Conservation (phyloP, 2,113 vertebrate species). For the Colinus virginianus region DNA sequence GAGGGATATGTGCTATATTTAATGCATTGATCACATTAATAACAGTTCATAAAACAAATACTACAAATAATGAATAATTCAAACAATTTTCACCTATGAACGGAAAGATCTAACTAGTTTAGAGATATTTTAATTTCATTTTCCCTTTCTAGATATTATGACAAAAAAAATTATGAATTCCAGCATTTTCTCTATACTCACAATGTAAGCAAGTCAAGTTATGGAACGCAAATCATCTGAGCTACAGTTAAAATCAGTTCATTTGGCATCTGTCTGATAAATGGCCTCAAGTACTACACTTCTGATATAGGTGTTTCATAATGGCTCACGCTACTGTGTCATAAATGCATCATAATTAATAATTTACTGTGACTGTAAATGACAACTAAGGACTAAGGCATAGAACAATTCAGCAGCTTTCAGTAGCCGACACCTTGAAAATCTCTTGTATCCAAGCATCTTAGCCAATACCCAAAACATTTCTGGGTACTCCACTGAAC, state of each 20-base stretch:
- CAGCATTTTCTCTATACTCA: slow-evolving; percentile 7
- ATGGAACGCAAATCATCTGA: background rate
- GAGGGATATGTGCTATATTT: background rate
- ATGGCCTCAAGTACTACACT: slow-evolving; percentile 63
- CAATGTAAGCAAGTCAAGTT: background rate
- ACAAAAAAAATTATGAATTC: background rate
- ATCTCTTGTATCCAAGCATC: background rate
- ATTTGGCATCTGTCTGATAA: slow-evolving; percentile 41
- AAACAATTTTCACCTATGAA: background rate
- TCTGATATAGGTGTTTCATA: slow-evolving; percentile 53
- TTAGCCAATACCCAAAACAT: background rate
- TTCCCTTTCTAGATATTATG: background rate
- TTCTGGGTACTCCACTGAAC: background rate
- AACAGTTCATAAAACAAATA: background rate
- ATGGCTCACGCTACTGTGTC: slow-evolving; percentile 49
- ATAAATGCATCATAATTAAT: slow-evolving; percentile 62
- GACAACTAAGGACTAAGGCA: background rate
- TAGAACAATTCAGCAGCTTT: background rate
- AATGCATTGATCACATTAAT: background rate
- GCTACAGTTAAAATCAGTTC: background rate
- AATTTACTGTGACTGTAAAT: slow-evolving; percentile 74
- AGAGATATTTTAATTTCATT: background rate
- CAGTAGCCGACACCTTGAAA: background rate
- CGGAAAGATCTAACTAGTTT: background rate
- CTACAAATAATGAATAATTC: background rate